Evolutionary conservation across 2,797 vertebrate genomes (phyloP), one percentile per base, ranked within the genome.

Genomic region (Smutsia gigantea): DNA sequence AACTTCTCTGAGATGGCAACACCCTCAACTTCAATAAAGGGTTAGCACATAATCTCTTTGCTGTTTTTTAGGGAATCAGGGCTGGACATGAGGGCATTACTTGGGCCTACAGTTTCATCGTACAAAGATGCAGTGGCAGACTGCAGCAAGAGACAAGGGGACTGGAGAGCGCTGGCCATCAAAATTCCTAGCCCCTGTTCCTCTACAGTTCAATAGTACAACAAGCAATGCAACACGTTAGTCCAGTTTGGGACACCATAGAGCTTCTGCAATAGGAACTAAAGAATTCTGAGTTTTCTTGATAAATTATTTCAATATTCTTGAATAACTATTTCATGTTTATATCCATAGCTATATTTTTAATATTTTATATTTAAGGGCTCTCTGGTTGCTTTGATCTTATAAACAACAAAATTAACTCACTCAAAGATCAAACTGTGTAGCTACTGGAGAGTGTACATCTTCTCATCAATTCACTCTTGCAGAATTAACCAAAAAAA

Each of bases 351-450:
- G 64, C 25, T 69, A 0, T 71, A 51, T 75, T 11, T 89, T 66
- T 21, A 19, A 57, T 29, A 61, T 74, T 34, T 74, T 49, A n/a
- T 53, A 74, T 59, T 39, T 63, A 66, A 55, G 7, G 7, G n/a
- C 46, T 82, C 53, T 78, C 66, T 57, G 11, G 7, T 66, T 42
- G 11, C n/a, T 79, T 37, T 61, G 19, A 37, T 72, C 49, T 29
- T 49, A 23, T 2, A 39, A 64, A 77, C 5, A 89, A 66, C 5
- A 75, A 88, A 79, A 21, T 53, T 81, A 85, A 79, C 8, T 8
- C 25, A 87, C 17, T 90, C 61, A 61, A 75, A 90, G 51, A 63
- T 81, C 23, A 82, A 82, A 71, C 81, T 72, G 81, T 15, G 7
- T 55, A 85, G 51, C 64, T 86, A 25, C 10, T 39, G 13, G 39